Evolutionary conservation across 2,888 invertebrate genomes (phyloP).

Genomic region (Beris chalybata): DNA sequence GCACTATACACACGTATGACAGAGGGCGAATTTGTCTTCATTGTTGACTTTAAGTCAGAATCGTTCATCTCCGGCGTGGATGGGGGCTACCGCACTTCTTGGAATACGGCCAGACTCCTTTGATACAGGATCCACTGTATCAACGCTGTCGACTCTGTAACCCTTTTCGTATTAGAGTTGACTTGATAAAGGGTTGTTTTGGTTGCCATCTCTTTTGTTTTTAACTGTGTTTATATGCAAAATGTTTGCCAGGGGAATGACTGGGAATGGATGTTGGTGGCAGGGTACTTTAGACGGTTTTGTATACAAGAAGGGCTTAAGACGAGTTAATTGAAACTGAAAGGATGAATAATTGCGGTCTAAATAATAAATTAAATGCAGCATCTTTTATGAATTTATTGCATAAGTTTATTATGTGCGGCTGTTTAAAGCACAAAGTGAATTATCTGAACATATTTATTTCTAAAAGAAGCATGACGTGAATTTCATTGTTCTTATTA

Average conservation of each 20-base stretch:
- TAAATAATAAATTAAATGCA: slow-evolving; percentile 41
- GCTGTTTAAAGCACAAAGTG: no score
- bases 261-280: not conserved
- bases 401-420: slow-evolving; percentile 15
- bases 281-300: slow-evolving; percentile 6
- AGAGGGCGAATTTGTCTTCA: slow-evolving; percentile 38
- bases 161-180: not conserved
- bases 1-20: not conserved
- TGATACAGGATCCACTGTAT: not conserved
- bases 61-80: slow-evolving; percentile 28
- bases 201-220: slow-evolving; percentile 30
- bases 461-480: no score
- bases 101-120: not conserved
- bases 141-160: not conserved
- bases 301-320: slow-evolving; percentile 32
- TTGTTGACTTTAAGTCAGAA: slow-evolving; percentile 39
- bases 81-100: not conserved
- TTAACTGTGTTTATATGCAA: slow-evolving; percentile 42
- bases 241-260: slow-evolving; percentile 34
- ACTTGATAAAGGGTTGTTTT: slow-evolving; percentile 18
- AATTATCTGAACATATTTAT: no score
- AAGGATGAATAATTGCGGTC: slow-evolving; percentile 45
- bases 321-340: slow-evolving; percentile 45
- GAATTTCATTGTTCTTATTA: no score
- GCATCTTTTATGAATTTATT: slow-evolving; percentile 38